Base-by-base conservation (phyloP, 2,888 invertebrate genomes). In the Oligia latruncula region DNA sequence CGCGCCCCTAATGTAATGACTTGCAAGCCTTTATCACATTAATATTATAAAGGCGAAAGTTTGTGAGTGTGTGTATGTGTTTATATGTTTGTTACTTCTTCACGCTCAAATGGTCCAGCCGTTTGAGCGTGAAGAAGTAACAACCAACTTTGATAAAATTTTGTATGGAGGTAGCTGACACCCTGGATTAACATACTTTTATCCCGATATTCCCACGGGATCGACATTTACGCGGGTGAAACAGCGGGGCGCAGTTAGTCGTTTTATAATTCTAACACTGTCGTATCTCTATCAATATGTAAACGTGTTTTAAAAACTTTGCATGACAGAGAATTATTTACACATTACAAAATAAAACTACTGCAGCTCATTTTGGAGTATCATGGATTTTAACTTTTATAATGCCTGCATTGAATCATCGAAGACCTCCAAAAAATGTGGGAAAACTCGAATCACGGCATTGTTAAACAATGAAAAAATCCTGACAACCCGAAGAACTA, bases 261-360 rank as follows among this genome's bases (percentile, higher is more conserved):
- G 49, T 11, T 66, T 29, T 75, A 58, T 49, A 65, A 76, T 40
- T 82, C 29, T 76, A 58, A 76, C 46, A 82, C 23, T 81, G 20
- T 81, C 60, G 6, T 62, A 77, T 58, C 49, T 76, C 29, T 13
- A 40, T 46, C 43, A 58, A 64, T 40, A 35, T 46, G 1, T 40
- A 17, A n/a, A 23, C 5, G 64, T 40, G n/a, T 46, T 77, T 52
- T n/a, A 52, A 35, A 52, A 43, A 35, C 8, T 6, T 40, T 29
- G 3, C 20, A 3, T 82, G 5, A 20, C 8, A 1, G 20, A 0
- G 5, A 17, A n/a, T 23, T 43, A n/a, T 23, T 52, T 35, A 46
- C n/a, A 55, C 8, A 46, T 15, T 46, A n/a, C 6, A 0, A 4
- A 35, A 4, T n/a, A 73, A 43, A 72, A 73, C 20, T 23, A 17